Evolutionary conservation across 1,140 invertebrate species (phyloP).

Genomic region (Agrypnia vestita): DNA sequence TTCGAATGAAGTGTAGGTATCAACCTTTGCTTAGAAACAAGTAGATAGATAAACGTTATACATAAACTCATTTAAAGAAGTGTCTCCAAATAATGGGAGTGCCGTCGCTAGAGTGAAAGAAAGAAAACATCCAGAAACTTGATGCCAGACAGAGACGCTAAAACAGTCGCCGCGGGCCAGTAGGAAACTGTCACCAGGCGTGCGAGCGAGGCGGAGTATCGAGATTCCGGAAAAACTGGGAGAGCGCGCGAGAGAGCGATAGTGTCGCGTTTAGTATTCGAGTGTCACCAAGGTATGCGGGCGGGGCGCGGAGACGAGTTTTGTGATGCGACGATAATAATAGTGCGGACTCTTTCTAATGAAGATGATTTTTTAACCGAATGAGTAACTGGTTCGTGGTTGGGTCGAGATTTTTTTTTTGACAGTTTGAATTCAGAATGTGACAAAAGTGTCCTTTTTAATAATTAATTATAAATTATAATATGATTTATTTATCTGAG

Average conservation of each 20-base stretch:
- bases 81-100: conserved; percentile 16
- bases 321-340: not conserved
- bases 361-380: not conserved
- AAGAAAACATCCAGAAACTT: not conserved
- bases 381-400: not conserved
- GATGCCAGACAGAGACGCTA: not conserved
- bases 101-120: not conserved
- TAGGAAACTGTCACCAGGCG: conserved; percentile 36
- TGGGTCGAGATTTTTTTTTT: not conserved
- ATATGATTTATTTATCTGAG: no score
- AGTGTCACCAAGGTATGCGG: conserved; percentile 37
- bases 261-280: not conserved
- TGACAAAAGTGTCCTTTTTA: no score
- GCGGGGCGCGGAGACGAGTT: conserved; percentile 4
- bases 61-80: not conserved
- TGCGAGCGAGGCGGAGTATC: conserved; percentile 2
- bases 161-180: conserved; percentile 16
- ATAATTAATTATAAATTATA: no score
- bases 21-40: no score
- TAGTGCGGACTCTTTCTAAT: conserved; percentile 2
- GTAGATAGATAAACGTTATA: no score
- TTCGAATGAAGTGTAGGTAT: no score
- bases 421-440: no score
- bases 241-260: conserved; percentile 6
- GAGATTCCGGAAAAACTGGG: not conserved